These are phyloP conservation scores for Chironomus tentans DNA, from an alignment of 2,888 invertebrate species.

Conservation along the genomic window DNA sequence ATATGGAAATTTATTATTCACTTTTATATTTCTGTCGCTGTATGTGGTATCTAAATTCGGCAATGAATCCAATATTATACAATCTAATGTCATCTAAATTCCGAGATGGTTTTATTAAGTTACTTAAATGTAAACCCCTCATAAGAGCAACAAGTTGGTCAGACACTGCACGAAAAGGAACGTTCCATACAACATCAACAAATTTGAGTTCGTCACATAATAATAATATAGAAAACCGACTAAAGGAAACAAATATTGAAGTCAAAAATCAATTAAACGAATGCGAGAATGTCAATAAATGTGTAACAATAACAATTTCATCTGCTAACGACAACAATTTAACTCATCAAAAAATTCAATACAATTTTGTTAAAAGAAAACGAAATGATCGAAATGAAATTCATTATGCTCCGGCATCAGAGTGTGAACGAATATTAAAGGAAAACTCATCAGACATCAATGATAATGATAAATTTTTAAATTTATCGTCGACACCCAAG, in stretches of 20 bases:
- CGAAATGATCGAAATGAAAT: neutral
- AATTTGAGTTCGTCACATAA: conserved; percentile 30
- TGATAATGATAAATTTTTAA: no score
- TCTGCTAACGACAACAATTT: neutral
- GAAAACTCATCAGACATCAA: neutral
- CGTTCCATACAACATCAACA: conserved; percentile 34
- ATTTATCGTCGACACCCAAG: neutral
- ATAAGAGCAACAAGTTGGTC: conserved; percentile 28
- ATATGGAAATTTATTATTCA: conserved; percentile 73
- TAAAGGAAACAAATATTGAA: neutral
- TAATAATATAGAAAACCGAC: neutral
- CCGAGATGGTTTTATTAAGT: conserved; percentile 65
- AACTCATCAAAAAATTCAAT: neutral
- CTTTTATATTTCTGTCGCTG: conserved; percentile 76
- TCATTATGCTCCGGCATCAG: neutral
- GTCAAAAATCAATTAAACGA: neutral
- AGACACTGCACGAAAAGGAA: conserved; percentile 31
- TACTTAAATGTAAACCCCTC: conserved; percentile 44
- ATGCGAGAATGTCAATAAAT: neutral
- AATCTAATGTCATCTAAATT: conserved; percentile 89
- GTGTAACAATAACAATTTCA: neutral
- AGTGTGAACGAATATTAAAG: neutral
- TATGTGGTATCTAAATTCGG: conserved; percentile 83
- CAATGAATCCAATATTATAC: conserved; percentile 84
- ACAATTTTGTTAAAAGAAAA: neutral